Conservation (phyloP, 2,888 invertebrate species). For the Cheilosia soror region DNA sequence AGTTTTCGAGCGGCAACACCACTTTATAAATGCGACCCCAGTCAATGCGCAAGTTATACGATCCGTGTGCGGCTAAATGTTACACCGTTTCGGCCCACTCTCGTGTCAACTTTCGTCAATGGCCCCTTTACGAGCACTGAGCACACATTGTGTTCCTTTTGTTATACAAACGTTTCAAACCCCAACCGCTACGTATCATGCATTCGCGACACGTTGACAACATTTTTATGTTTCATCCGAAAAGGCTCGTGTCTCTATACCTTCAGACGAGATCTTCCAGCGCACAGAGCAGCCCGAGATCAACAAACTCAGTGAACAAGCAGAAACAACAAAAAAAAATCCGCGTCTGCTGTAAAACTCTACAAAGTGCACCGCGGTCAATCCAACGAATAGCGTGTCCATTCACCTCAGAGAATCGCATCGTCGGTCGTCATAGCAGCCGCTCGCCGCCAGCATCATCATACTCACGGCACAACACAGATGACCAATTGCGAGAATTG, state of each 20-base stretch:
- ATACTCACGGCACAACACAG: conserved; percentile 20
- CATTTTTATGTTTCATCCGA: conserved; percentile 55
- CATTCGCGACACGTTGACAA: conserved; percentile 56
- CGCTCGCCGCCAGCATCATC: conserved; percentile 36
- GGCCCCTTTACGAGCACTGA: background rate
- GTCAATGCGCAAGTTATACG: background rate
- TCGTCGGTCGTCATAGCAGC: conserved; percentile 15
- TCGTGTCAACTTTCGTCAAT: conserved; percentile 10
- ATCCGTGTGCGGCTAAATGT: background rate
- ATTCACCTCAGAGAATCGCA: conserved; percentile 66
- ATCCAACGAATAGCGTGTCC: conserved; percentile 69
- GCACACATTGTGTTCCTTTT: background rate
- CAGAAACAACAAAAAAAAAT: background rate
- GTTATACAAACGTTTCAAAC: conserved; percentile 13
- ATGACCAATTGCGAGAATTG: conserved; percentile 60
- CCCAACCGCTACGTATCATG: conserved; percentile 26
- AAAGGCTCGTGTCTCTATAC: conserved; percentile 36
- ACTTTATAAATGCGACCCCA: too few species aligned
- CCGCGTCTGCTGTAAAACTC: conserved; percentile 57
- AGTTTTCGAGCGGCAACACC: too few species aligned
- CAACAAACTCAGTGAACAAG: conserved; percentile 55
- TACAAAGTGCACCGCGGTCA: conserved; percentile 71
- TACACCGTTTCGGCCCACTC: background rate
- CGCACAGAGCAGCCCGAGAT: conserved; percentile 46
- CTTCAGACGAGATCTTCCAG: conserved; percentile 39